These are phyloP conservation scores for Amphipyra tragopoginis DNA, from an alignment of 2,888 invertebrate species.

Conservation along the genomic window DNA sequence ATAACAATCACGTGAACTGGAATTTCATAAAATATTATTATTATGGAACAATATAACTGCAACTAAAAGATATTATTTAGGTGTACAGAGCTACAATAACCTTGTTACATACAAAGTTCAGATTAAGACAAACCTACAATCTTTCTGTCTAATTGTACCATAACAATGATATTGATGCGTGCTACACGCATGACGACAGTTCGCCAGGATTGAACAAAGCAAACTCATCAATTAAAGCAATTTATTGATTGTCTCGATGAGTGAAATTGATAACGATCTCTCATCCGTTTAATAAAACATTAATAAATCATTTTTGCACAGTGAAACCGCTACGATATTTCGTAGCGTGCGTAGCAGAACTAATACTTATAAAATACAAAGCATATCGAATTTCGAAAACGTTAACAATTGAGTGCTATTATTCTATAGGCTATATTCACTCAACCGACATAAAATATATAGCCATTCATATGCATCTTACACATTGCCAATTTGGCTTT, in stretches of 20 bases:
- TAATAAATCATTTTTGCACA: constrained; percentile 11
- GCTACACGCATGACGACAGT: not conserved
- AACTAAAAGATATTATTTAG: constrained; percentile 17
- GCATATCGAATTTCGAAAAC: constrained; percentile 26
- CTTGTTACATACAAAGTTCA: constrained; percentile 16
- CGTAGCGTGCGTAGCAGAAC: constrained; percentile 39
- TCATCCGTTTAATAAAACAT: constrained; percentile 5
- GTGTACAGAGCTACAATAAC: constrained; percentile 7
- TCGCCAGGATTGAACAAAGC: not conserved
- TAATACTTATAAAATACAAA: constrained; percentile 10
- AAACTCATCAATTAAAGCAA: constrained; percentile 13
- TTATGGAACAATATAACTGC: constrained; percentile 35
- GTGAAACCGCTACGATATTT: constrained; percentile 26
- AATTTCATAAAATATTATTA: constrained; percentile 32
- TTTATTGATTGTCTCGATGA: not conserved
- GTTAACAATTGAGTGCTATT: constrained; percentile 9
- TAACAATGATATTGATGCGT: constrained; percentile 3
- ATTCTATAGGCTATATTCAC: constrained; percentile 16
- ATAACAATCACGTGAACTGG: constrained; percentile 41
- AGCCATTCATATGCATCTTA: constrained; percentile 24
- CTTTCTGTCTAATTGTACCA: constrained; percentile 9
- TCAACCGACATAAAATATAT: constrained; percentile 9
- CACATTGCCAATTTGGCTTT: not conserved
- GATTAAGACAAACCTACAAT: constrained; percentile 8
- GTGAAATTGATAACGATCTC: constrained; percentile 4